Base-by-base conservation (phyloP, 2,797 vertebrate genomes). In the Falco columbarius region DNA sequence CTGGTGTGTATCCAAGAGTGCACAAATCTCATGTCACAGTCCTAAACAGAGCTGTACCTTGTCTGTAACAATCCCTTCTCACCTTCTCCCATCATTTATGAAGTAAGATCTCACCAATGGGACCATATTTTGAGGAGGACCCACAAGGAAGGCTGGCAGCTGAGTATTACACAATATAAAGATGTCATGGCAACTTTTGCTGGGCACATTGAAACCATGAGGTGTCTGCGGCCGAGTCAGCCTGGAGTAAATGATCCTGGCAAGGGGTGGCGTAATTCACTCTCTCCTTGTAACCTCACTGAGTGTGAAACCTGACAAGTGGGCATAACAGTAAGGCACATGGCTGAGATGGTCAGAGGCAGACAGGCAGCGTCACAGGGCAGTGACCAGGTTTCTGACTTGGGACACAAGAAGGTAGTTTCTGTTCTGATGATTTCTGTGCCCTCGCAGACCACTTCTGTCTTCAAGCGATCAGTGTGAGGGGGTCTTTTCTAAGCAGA, bases 251-350 rank as follows among this genome's bases (percentile, higher is more conserved):
- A 29, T 1, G 2, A 22, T 67, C 29, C 56, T 61, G 38, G 44
- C n/a, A 40, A 30, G 46, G 19, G 83, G 63, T 0, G 0, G 24
- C 0, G 0, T 26, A 44, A 67, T 34, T 51, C 8, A 0, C 47
- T 62, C 51, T 56, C 5, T 76, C 15, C 17, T 52, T 5, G 3
- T 24, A 56, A 72, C 23, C 29, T 77, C 49, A 8, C 0, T 0
- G 36, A 59, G 24, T 19, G 16, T 19, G 11, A 80, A 83, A 71
- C 10, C 82, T 75, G 44, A 46, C 52, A 72, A 79, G 66, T n/a
- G 10, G 32, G 17, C 4, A 0, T 61, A 65, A 65, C 29, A 44
- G 12, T 23, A 46, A 58, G 32, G 46, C 34, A 61, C 2, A 1
- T 23, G 36, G 54, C 52, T 71, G 23, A 55, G n/a, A 32, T 8